phyloP scores from a whole-genome alignment of 2,888 invertebrate genomes.

The Tiphia femorata region DNA sequence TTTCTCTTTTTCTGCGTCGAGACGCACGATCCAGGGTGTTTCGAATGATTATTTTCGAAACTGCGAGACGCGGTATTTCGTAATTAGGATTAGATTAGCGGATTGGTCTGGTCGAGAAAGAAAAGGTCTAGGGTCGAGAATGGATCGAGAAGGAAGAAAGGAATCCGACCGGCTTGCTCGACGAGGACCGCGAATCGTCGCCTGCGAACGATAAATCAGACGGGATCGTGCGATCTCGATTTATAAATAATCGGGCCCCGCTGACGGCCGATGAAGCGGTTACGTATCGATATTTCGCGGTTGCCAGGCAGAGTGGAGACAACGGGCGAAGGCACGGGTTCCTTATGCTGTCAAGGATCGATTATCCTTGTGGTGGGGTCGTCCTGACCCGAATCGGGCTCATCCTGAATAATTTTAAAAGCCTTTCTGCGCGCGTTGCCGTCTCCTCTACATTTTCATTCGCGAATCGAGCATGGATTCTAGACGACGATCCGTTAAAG shows the following conservation, averaged over 20 bases:
- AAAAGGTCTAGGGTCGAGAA: background rate
- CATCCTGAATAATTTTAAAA: too few species aligned
- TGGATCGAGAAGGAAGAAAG: background rate
- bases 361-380: slow-evolving; percentile 37
- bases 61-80: too few species aligned
- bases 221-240: too few species aligned
- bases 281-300: slow-evolving; percentile 45
- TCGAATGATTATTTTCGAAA: too few species aligned
- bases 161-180: background rate
- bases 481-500: too few species aligned
- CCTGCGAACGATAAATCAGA: slow-evolving; percentile 24
- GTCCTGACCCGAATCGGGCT: slow-evolving; percentile 30
- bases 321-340: slow-evolving; percentile 21
- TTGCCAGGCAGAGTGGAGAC: slow-evolving; percentile 48
- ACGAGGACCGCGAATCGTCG: slow-evolving; percentile 22
- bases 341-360: slow-evolving; percentile 37
- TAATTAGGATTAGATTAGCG: too few species aligned
- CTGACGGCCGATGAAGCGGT: slow-evolving; percentile 38
- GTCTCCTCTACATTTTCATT: too few species aligned
- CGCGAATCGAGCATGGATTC: too few species aligned
- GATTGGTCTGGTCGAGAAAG: background rate
- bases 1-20: too few species aligned
- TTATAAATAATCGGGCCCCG: slow-evolving; percentile 43
- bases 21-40: too few species aligned
- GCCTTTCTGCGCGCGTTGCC: too few species aligned